phyloP scores from a whole-genome alignment of 2,888 invertebrate genomes.

The Yponomeuta evonymella region DNA sequence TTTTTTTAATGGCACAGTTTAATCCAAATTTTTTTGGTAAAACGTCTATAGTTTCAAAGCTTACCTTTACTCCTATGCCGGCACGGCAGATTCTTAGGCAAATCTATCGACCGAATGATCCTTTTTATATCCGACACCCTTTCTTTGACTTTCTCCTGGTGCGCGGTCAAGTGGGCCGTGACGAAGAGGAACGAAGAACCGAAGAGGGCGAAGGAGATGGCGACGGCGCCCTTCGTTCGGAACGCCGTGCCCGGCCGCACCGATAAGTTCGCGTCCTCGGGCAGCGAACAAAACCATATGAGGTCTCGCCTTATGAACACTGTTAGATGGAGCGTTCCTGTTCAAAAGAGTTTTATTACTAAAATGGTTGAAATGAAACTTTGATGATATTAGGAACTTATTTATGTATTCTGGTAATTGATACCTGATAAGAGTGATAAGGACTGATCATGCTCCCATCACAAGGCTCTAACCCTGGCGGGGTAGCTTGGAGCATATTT shows the following conservation, averaged over 20 bases:
- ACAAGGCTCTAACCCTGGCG: too few relatives aligned
- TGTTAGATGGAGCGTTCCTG: conserved; percentile 89
- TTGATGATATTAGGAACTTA: too few relatives aligned
- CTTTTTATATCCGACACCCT: conserved; percentile 89
- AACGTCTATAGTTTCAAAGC: conserved; percentile 14
- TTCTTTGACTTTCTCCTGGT: conserved; percentile 91
- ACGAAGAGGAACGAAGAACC: conserved; percentile 97
- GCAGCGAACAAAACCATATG: conserved; percentile 96
- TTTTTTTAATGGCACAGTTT: too few relatives aligned
- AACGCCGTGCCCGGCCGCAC: conserved; percentile 93
- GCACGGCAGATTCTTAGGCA: conserved; percentile 87
- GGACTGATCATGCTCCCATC: too few relatives aligned
- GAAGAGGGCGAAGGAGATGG: conserved; percentile 93
- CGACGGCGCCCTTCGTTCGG: conserved; percentile 96
- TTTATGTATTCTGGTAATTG: too few relatives aligned
- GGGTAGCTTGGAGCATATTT: too few relatives aligned
- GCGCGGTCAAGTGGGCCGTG: conserved; percentile 95
- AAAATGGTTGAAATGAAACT: too few relatives aligned
- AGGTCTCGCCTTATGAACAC: conserved; percentile 93
- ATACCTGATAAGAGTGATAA: too few relatives aligned
- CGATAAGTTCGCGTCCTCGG: conserved; percentile 91
- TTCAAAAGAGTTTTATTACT: conserved; percentile 7
- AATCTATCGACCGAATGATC: conserved; percentile 87
- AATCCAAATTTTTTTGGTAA: too few relatives aligned
- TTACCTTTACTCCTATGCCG: conserved; percentile 84